Evolutionary conservation across 2,113 vertebrate genomes (phyloP), one percentile per base, ranked within the genome.

Genomic region (Poeciliopsis turrubarensis): DNA sequence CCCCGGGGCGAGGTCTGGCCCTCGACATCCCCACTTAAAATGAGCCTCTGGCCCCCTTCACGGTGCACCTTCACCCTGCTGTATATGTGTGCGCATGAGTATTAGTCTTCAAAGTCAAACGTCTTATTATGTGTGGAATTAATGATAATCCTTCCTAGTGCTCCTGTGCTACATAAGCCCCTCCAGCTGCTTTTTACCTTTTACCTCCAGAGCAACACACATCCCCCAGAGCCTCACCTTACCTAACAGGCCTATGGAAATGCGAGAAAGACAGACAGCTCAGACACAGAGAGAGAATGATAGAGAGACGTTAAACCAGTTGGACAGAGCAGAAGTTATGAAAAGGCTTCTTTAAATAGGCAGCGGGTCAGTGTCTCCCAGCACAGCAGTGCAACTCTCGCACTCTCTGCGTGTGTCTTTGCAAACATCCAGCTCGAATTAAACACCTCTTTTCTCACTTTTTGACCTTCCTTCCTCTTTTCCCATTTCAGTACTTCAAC

Each of bases 311-410:
- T 60, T 75, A 44, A 90, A 89, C 65, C 90, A 92, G 88, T 88
- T 86, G 85, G 87, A 81, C 51, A 12, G 64, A 75, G 78, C 76
- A 75, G 44, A 78, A 87, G 66, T 81, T 87, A 89, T 90, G 82
- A 89, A 37, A 90, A 92, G 88, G 85, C 85, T 77, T 88, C 73
- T 87, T 91, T 60, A 87, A 83, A 81, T 81, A 27, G 11, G 65
- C 81, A 75, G 70, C 4, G 19, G 80, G 65, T 85, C 37, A 70
- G 80, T 51, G 84, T 81, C 47, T 89, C 81, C 66, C 86, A 37
- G 80, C 92, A 87, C 89, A 89, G 87, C 75, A 19, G 89, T 82
- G 62, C n/a, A 44, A 29, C 83, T 81, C 73, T 78, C 71, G 71
- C 41, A 47, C 80, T 75, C 75, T 78, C 78, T 70, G 80, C 71